Base-by-base conservation (phyloP, 2,888 invertebrate genomes). In the Dicroscelio sp. region DNA sequence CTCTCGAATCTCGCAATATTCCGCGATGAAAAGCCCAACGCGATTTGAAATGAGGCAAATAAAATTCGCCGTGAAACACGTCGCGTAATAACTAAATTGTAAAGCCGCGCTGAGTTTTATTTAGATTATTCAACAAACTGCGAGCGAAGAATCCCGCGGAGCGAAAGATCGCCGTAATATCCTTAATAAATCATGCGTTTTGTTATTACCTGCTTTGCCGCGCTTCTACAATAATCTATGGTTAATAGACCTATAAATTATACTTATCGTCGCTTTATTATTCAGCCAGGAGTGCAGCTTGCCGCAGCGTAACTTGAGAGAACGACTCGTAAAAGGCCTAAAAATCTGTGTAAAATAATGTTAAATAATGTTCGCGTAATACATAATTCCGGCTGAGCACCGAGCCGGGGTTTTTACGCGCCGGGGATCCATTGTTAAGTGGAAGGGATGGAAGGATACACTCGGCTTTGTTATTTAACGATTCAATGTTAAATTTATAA, bases 181-280 rank as follows among this genome's bases (percentile, higher is more conserved):
- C 88, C 30, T 88, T 69, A 78, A 88, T 88, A 88, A 88, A 83
- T 88, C 88, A 88, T 52, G 63, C 82, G 80, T 82, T 83, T 75
- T 88, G 82, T 76, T 83, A 83, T 83, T 88, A 76, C 76, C 83
- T 78, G 60, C 76, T 78, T 88, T 83, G 76, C 78, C n/a, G 71
- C 76, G 58, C 71, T 48, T 55, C 87, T 78, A 78, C 76, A 82
- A 83, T 88, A 88, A 88, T 88, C 88, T 88, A 83, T 60, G 83
- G 76, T 88, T 88, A 88, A 88, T 83, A 88, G 88, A 83, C 76
- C 83, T 67, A 88, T 88, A 88, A 88, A 88, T 88, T 88, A 88
- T 76, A 76, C 87, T 87, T 87, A 87, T 78, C 67, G 38, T 55
- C 69, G 60, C 83, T 83, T 76, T 78, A 82, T 87, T 87, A 83